These are phyloP conservation scores for Zeugodacus cucurbitae DNA, from an alignment of 1,140 invertebrate species.

Conservation along the genomic window DNA sequence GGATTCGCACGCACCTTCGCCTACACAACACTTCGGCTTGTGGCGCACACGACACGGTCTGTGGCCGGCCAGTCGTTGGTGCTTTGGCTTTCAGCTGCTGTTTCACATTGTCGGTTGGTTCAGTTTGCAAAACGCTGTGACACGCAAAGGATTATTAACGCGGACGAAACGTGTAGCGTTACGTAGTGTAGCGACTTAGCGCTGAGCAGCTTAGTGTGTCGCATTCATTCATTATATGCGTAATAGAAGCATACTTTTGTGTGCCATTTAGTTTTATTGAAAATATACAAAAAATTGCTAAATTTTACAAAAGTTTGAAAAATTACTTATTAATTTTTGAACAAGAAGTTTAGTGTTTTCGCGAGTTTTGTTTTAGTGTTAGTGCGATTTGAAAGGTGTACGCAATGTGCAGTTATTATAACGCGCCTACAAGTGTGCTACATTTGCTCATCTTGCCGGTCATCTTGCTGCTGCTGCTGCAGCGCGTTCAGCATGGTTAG, in stretches of 20 bases:
- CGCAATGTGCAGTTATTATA: not conserved
- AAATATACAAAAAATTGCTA: not conserved
- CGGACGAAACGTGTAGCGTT: conserved; percentile 6
- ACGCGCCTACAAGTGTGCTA: conserved; percentile 14
- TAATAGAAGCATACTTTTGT: conserved; percentile 12
- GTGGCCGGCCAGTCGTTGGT: too few relatives aligned
- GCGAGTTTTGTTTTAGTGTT: not conserved
- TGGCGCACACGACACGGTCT: not conserved
- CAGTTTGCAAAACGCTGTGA: conserved; percentile 36
- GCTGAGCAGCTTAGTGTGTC: conserved; percentile 3
- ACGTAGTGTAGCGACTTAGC: not conserved
- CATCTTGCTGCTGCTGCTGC: not conserved
- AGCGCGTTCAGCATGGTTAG: conserved; percentile 14
- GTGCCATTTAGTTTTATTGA: not conserved
- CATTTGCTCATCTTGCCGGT: conserved; percentile 9
- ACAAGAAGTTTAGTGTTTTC: not conserved
- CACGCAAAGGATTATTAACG: conserved; percentile 5
- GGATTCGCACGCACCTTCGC: not conserved
- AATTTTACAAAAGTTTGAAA: not conserved
- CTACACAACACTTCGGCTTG: conserved; percentile 12
- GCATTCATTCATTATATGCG: too few relatives aligned
- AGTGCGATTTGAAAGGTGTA: not conserved
- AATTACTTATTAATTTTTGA: not conserved
- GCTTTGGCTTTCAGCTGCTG: not conserved
- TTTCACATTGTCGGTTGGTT: not conserved